Base-by-base conservation (phyloP, 2,888 invertebrate genomes). In the Torymus texanus region DNA sequence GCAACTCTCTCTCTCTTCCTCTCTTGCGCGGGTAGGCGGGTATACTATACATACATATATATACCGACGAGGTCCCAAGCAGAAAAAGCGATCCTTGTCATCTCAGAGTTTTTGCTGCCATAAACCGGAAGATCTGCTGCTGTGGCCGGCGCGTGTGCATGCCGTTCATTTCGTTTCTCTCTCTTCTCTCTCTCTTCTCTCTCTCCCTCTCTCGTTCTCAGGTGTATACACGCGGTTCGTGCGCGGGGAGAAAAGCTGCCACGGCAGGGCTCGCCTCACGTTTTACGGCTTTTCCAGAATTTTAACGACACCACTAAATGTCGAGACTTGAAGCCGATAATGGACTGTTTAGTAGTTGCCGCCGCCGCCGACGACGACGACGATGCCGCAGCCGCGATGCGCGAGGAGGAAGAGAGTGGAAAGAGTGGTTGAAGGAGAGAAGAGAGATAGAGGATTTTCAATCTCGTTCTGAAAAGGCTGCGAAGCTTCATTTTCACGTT, bases 241-340 rank as follows among this genome's bases (percentile, higher is more conserved):
- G 56, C 67, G 58, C 14, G 53, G 55, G 62, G 65, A 78, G 76
- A 80, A 74, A 67, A 75, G 76, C 77, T 18, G 68, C 56, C 29
- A 12, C 73, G 59, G 56, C 68, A 53, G 50, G 76, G 63, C 71
- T 72, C 70, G 65, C 79, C 83, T 73, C 82, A 82, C 84, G 82
- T 87, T 89, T 89, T 88, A 89, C 86, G 85, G 87, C 89, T 87
- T 88, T 89, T 87, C 86, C 87, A 87, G 87, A 89, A 89, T 88
- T 89, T 89, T 88, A 88, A 89, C 87, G 86, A 86, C 86, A 80
- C 83, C 84, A 86, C 86, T 87, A 88, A 88, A 88, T 83, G 85
- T 84, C 80, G 83, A 61, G 74, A 80, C 81, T 83, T 73, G 81
- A 81, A 62, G 79, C 82, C 83, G 84, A 85, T 85, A 84, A 87